A percentile compares a stretch with the other conserved stretches of the same genome.
These are phyloP conservation scores for Sarotherodon lohbergeri DNA, from an alignment of 2,113 vertebrate genomes.

Conservation along the genomic window DNA sequence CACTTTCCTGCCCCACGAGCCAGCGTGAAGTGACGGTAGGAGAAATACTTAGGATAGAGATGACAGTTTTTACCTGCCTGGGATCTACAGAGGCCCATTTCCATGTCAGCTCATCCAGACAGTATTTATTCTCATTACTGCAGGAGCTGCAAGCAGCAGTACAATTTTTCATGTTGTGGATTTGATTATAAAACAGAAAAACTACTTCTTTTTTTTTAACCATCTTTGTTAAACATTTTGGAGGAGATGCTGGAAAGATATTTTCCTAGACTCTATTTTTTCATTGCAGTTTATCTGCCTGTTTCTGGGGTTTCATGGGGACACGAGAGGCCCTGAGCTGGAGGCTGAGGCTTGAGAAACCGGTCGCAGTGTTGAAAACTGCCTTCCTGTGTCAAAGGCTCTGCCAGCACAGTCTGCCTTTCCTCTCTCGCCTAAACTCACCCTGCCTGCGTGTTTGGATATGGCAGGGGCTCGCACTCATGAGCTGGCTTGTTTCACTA, in stretches of 20 bases:
- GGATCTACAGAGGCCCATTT: background rate
- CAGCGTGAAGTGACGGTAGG: background rate
- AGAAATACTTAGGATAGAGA: constrained; percentile 10
- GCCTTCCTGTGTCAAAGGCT: constrained; percentile 44
- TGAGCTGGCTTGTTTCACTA: constrained; percentile 37
- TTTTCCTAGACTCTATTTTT: background rate
- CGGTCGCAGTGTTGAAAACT: constrained; percentile 40
- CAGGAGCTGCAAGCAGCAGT: background rate
- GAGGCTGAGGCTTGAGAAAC: constrained; percentile 35
- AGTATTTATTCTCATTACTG: background rate
- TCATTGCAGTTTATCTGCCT: background rate
- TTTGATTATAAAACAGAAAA: background rate
- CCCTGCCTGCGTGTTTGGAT: constrained; percentile 15
- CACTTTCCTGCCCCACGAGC: background rate
- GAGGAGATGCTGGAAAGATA: background rate
- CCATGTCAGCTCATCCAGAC: background rate
- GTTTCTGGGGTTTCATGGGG: constrained; percentile 4
- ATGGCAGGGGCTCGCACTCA: constrained; percentile 17
- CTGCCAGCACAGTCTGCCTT: constrained; percentile 48
- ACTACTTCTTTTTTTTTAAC: background rate
- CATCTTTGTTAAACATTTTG: background rate
- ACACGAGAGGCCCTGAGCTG: constrained; percentile 15
- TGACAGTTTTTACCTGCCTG: background rate
- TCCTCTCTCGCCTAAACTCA: constrained; percentile 4
- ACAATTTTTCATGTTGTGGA: background rate